Conservation (phyloP, 2,113 vertebrate genomes). For the Thomomys bottae region DNA sequence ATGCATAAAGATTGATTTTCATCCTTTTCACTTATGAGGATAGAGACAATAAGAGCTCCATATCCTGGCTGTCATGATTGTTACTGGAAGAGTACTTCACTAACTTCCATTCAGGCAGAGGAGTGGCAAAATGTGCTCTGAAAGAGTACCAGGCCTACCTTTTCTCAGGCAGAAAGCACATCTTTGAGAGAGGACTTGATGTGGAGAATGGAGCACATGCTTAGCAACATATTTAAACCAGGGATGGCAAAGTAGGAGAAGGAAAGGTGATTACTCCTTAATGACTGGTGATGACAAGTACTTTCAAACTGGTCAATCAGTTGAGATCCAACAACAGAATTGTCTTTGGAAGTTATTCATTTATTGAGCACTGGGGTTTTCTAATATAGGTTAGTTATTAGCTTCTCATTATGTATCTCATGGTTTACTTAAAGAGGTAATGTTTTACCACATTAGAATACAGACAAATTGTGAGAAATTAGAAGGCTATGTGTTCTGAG, state of each 20-base stretch:
- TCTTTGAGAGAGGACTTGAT: not conserved
- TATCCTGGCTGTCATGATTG: not conserved
- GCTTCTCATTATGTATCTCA: not conserved
- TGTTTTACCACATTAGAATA: not conserved
- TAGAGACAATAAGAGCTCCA: not conserved
- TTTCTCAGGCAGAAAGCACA: not conserved
- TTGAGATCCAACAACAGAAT: not conserved
- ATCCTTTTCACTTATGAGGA: slow-evolving; percentile 16
- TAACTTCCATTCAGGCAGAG: not conserved
- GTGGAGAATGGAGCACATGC: not conserved
- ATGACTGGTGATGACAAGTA: not conserved
- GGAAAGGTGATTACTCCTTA: not conserved
- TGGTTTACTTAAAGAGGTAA: not conserved
- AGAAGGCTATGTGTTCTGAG: not conserved
- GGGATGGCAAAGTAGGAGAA: not conserved
- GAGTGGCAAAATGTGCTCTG: not conserved
- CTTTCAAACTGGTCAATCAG: not conserved
- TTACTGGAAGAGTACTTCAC: not conserved
- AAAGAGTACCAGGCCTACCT: not conserved
- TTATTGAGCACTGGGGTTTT: not conserved
- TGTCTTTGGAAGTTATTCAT: not conserved
- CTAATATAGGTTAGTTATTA: not conserved
- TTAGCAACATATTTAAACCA: not conserved
- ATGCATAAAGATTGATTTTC: not conserved
- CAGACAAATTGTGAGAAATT: slow-evolving; percentile 3